Percentiles rank a stretch among this genome's conserved stretches.
Evolutionary conservation across 2,888 invertebrate genomes (phyloP).

Genomic region (Mycalesis mineus): DNA sequence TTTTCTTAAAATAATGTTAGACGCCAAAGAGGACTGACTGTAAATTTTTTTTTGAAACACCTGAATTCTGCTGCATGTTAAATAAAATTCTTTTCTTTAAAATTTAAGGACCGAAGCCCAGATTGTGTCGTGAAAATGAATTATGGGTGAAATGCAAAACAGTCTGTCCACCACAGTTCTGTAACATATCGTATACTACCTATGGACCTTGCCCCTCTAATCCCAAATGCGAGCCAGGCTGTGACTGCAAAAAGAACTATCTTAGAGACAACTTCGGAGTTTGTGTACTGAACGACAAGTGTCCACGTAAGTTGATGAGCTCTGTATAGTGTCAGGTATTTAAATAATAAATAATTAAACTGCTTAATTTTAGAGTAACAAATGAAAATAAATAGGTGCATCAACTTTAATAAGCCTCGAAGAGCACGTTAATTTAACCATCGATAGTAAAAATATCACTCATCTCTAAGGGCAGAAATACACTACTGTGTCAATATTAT

Average conservation of each 20-base stretch:
- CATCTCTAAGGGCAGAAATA: no score
- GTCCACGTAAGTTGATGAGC: conserved; percentile 31
- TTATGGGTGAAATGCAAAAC: conserved; percentile 34
- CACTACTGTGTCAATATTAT: no score
- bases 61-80: no score
- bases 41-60: no score
- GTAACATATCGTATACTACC: conserved; percentile 38
- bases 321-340: background rate
- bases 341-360: no score
- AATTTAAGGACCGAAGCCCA: background rate
- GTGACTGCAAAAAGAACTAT: conserved; percentile 39
- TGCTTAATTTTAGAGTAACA: no score
- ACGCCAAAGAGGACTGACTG: no score
- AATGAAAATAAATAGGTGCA: no score
- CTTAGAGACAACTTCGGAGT: conserved; percentile 38
- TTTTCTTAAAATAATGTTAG: no score
- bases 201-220: conserved; percentile 27
- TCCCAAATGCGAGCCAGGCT: conserved; percentile 38
- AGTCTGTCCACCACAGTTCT: conserved; percentile 43
- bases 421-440: no score
- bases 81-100: background rate
- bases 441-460: no score
- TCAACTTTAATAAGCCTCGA: no score
- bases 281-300: conserved; percentile 40
- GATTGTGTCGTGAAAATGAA: conserved; percentile 33